These are phyloP conservation scores for Branchinecta lynchi DNA, from an alignment of 1,140 invertebrate species.

Conservation along the genomic window DNA sequence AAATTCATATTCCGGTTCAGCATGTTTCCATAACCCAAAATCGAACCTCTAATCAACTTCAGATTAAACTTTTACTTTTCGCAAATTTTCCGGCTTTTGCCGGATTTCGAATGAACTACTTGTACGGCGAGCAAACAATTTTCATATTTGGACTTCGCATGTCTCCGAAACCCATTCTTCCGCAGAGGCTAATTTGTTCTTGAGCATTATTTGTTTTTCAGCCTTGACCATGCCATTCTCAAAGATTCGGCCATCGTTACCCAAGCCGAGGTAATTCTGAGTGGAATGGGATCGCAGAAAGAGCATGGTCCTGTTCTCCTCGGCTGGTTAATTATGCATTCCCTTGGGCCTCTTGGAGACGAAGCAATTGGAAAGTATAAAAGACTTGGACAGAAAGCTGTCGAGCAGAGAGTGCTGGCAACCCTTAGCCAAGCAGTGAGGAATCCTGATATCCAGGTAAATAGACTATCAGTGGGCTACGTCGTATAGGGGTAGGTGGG, in stretches of 20 bases:
- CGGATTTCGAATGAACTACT: too few species aligned
- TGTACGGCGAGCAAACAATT: too few species aligned
- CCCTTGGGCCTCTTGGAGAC: neutral
- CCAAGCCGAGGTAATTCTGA: neutral
- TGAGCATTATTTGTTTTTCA: neutral
- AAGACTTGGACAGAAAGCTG: neutral
- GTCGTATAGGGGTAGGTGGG: too few species aligned
- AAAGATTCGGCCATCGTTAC: neutral
- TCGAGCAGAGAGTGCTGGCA: neutral
- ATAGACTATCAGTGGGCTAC: neutral
- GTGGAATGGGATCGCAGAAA: constrained; percentile 3
- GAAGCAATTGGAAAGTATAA: neutral
- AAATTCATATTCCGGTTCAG: too few species aligned
- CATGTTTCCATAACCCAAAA: too few species aligned
- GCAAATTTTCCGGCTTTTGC: too few species aligned
- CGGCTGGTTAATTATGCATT: neutral
- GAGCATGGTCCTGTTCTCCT: neutral
- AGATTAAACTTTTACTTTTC: too few species aligned
- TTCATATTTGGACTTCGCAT: too few species aligned
- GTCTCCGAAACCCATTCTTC: too few species aligned
- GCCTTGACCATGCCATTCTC: neutral
- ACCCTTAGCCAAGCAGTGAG: neutral
- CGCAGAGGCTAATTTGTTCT: neutral
- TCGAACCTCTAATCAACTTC: too few species aligned
- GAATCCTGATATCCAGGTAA: neutral